phyloP scores from a whole-genome alignment of 2,888 invertebrate genomes.

The Rhagium mordax region DNA sequence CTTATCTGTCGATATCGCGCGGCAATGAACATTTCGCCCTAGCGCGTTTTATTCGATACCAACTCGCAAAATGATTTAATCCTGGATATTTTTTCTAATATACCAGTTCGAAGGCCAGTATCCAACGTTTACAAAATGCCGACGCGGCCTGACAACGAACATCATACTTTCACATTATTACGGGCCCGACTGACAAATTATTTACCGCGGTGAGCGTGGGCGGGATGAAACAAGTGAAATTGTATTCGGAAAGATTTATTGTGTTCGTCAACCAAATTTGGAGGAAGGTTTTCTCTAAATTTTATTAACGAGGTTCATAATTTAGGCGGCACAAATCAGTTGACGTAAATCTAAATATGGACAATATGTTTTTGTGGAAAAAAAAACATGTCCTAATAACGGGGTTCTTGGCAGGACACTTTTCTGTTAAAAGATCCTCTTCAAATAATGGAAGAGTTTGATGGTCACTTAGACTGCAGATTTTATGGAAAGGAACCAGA shows the following conservation, averaged over 20 bases:
- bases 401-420: too few relatives aligned
- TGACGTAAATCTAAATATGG: too few relatives aligned
- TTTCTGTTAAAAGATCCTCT: too few relatives aligned
- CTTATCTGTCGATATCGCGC: background rate
- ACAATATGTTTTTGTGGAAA: too few relatives aligned
- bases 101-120: slow-evolving; percentile 19
- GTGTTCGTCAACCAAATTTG: background rate
- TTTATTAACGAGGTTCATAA: background rate
- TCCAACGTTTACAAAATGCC: slow-evolving; percentile 3
- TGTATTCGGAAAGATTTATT: slow-evolving; percentile 4
- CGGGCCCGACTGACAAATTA: slow-evolving; percentile 15
- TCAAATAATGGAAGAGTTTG: too few relatives aligned
- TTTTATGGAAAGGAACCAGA: too few relatives aligned
- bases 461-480: too few relatives aligned
- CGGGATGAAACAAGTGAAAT: background rate
- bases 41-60: background rate
- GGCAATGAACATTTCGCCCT: background rate
- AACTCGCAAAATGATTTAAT: too few relatives aligned
- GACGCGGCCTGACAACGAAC: background rate
- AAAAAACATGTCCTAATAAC: too few relatives aligned
- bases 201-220: background rate
- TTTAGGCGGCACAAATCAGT: too few relatives aligned
- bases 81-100: too few relatives aligned
- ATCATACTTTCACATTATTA: slow-evolving; percentile 19
- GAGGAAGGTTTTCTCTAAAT: background rate